Conservation (phyloP, 2,797 vertebrate genomes). For the Perodicticus potto region DNA sequence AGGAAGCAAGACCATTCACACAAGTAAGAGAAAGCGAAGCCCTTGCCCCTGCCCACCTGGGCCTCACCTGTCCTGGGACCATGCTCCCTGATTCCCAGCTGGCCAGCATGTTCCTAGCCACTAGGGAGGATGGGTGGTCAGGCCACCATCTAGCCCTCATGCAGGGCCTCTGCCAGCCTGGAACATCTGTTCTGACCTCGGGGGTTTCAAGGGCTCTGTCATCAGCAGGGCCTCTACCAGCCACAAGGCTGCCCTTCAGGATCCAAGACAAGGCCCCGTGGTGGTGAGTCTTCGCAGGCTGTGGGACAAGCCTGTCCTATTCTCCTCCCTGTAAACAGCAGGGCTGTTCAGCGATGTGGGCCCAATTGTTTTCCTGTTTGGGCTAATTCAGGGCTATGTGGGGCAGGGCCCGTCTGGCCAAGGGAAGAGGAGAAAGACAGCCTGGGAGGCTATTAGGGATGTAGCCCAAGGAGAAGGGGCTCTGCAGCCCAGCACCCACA, state of each 20-base stretch:
- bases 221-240: neutral
- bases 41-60: fast-evolving
- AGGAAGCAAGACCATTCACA: neutral
- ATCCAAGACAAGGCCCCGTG: constrained; percentile 24
- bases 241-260: constrained; percentile 68
- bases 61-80: constrained; percentile 20
- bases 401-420: neutral
- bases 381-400: neutral
- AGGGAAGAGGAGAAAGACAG: neutral
- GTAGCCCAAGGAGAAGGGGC: neutral
- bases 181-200: fast-evolving
- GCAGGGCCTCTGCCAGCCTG: neutral
- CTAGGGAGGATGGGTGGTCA: fast-evolving
- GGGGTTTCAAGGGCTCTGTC: neutral
- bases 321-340: constrained; percentile 67
- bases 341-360: constrained; percentile 67
- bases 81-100: fast-evolving
- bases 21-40: neutral
- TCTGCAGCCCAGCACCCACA: neutral
- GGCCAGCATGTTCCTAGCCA: neutral
- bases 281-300: constrained; percentile 30
- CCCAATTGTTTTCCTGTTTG: constrained; percentile 43
- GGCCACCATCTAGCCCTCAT: neutral
- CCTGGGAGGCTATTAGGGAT: neutral
- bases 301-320: constrained; percentile 68